phyloP scores from a whole-genome alignment of 2,113 vertebrate genomes.

The Lutjanus erythropterus region DNA sequence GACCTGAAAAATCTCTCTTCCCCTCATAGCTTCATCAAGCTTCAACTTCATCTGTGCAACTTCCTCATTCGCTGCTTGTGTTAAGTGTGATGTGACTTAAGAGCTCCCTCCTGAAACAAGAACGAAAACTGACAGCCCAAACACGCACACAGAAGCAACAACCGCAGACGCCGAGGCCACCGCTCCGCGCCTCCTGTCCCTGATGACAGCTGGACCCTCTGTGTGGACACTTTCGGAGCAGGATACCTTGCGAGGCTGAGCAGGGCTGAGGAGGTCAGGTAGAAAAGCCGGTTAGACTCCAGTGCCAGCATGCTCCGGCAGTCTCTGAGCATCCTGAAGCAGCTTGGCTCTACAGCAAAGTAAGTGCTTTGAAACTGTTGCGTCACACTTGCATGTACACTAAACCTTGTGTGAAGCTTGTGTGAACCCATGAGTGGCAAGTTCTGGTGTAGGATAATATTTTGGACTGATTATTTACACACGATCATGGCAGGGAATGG shows the following conservation, averaged over 20 bases:
- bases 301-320: slow-evolving; percentile 82
- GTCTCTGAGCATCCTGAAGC: slow-evolving; percentile 84
- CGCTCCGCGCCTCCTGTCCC: neutral
- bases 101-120: slow-evolving; percentile 58
- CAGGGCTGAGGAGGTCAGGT: slow-evolving; percentile 16
- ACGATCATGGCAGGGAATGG: neutral
- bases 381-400: neutral
- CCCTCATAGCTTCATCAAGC: slow-evolving; percentile 40
- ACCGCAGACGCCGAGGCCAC: too few species aligned
- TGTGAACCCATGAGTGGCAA: neutral
- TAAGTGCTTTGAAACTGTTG: slow-evolving; percentile 52
- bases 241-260: slow-evolving; percentile 19
- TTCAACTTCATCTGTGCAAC: slow-evolving; percentile 71
- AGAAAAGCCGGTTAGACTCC: slow-evolving; percentile 25
- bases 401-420: neutral
- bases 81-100: slow-evolving; percentile 33
- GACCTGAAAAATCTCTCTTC: slow-evolving; percentile 55
- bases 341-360: slow-evolving; percentile 76
- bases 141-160: slow-evolving; percentile 13
- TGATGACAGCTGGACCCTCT: slow-evolving; percentile 19
- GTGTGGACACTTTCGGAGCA: slow-evolving; percentile 8
- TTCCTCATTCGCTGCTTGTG: slow-evolving; percentile 80
- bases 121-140: slow-evolving; percentile 55
- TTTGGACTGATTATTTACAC: neutral
- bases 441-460: neutral